phyloP scores from a whole-genome alignment of 2,888 invertebrate genomes.

The Dasypolia templi region DNA sequence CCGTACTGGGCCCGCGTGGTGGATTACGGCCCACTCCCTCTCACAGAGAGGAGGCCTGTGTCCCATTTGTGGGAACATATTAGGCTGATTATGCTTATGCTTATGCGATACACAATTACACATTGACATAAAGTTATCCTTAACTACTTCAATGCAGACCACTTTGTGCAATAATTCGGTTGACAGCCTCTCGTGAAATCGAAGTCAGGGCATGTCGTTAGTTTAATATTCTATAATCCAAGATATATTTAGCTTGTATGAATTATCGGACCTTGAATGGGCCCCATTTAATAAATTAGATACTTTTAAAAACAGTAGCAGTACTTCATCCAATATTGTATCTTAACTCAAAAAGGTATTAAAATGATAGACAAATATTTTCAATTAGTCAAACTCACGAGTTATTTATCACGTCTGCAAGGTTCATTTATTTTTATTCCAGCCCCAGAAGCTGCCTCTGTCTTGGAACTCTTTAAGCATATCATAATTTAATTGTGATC shows the following conservation, averaged over 20 bases:
- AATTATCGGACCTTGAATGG: not conserved
- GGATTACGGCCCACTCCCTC: no score
- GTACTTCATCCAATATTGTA: not conserved
- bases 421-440: conserved; percentile 10
- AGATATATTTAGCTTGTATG: conserved; percentile 11
- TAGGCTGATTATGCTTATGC: no score
- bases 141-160: conserved; percentile 40
- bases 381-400: not conserved
- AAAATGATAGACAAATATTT: not conserved
- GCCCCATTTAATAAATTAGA: not conserved
- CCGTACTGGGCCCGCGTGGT: no score
- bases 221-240: conserved; percentile 33
- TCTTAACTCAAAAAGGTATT: not conserved
- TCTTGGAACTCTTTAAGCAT: conserved; percentile 23
- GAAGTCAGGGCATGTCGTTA: conserved; percentile 42
- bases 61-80: no score
- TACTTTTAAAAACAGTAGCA: not conserved
- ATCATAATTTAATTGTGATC: conserved; percentile 42
- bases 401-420: not conserved
- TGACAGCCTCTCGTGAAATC: conserved; percentile 37
- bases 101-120: no score
- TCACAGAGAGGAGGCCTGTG: no score
- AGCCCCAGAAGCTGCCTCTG: conserved; percentile 19
- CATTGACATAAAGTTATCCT: no score
- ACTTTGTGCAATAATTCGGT: conserved; percentile 51